Evolutionary conservation across 2,888 invertebrate species (phyloP).

Genomic region (Drosophila limbata): DNA sequence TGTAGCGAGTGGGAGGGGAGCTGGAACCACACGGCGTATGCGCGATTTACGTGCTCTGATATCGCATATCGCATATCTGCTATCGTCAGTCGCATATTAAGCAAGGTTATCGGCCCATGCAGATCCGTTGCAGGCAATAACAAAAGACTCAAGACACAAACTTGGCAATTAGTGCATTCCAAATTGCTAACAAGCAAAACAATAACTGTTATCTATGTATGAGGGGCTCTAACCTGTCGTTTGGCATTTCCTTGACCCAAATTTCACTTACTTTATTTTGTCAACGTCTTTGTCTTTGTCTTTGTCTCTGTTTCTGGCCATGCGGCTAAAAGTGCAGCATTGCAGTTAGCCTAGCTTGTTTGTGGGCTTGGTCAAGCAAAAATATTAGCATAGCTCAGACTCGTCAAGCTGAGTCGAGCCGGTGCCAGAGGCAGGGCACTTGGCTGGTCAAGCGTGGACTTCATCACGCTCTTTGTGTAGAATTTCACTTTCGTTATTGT

Average conservation of each 20-base stretch:
- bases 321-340: conserved; percentile 31
- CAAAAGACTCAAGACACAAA: conserved; percentile 50
- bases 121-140: conserved; percentile 49
- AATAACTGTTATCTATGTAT: conserved; percentile 59
- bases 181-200: conserved; percentile 59
- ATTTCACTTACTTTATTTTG: conserved; percentile 72
- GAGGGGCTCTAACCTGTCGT: conserved; percentile 65
- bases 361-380: conserved; percentile 46
- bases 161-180: conserved; percentile 58
- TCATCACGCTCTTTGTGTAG: conserved; percentile 69
- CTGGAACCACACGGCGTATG: conserved; percentile 27
- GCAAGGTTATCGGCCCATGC: conserved; percentile 49
- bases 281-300: conserved; percentile 39
- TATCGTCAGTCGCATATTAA: conserved; percentile 36
- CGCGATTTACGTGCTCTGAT: conserved; percentile 49
- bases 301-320: conserved; percentile 9
- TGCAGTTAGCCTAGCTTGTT: conserved; percentile 45
- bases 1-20: not conserved
- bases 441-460: conserved; percentile 72
- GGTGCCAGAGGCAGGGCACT: conserved; percentile 54
- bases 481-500: conserved; percentile 80
- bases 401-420: conserved; percentile 7
- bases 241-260: conserved; percentile 81
- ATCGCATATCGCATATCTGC: conserved; percentile 29
- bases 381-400: conserved; percentile 62